Base-by-base conservation (phyloP, 1,140 invertebrate genomes). In the Drosophila subobscura region DNA sequence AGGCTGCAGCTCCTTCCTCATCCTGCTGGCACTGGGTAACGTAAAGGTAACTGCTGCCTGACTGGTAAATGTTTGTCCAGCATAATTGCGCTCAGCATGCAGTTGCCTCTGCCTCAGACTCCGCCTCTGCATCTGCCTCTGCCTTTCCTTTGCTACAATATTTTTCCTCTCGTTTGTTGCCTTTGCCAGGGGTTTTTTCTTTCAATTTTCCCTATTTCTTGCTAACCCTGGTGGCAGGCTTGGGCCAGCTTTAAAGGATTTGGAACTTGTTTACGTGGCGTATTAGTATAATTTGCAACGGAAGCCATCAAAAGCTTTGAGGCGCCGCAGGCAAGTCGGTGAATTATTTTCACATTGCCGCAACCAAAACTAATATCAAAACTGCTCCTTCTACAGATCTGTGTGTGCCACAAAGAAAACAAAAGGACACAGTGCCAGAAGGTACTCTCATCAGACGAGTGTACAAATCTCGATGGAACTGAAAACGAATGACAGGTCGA, bases 81-180 rank as follows among this genome's bases (percentile, higher is more conserved):
- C 83, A 88, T 88, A 88, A 88, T 88, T 88, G 83, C 83, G 83
- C 83, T 65, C 83, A 88, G 83, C 84, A 79, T 88, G 83, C 83
- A 88, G 75, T 90, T 86, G 83, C 54, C 75, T 57, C 74, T 63
- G 41, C 8, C 33, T n/a, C n/a, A n/a, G n/a, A n/a, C n/a, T n/a
- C n/a, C n/a, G n/a, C 8, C 51, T 53, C 52, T 41, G 20, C 41
- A 42, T 47, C 45, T 56, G 22, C 45, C 29, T 14, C 49, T 55
- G 40, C 71, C 53, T 50, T 51, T 53, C 22, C 50, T 44, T 59
- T 56, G 42, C 52, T 57, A 42, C 50, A 52, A 58, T 50, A 40
- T 53, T 64, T 64, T 46, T 60, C 46, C 50, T 75, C n/a, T 20
- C 50, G 55, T 50, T 14, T 20, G 37, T 40, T 49, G 27, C 52